Evolutionary conservation across 2,113 vertebrate genomes (phyloP), one percentile per base, ranked within the genome.

Genomic region (Corythoichthys intestinalis): DNA sequence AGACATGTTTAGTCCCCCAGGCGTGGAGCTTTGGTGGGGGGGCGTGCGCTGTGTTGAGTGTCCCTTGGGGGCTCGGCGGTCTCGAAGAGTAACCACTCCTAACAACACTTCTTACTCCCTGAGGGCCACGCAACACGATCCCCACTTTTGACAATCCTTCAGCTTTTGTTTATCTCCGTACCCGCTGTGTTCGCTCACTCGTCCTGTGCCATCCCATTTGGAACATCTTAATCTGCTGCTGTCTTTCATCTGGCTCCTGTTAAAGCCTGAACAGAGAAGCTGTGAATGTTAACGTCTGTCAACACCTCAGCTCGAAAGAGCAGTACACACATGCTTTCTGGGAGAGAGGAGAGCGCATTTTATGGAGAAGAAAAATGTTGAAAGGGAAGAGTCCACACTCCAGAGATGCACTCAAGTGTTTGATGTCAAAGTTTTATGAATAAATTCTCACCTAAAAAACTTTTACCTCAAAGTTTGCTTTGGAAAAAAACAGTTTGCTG

Each of bases 231-330:
- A 92, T 92, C 88, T 90, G 85, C 86, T 76, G 85, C 82, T 80
- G 90, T 91, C 92, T 92, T 90, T 93, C 91, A 91, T 89, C 92
- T 91, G 84, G 81, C 84, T 88, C 85, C 87, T 86, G 91, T 92
- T 91, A 91, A 88, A 84, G 78, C 88, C 87, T 78, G 73, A 83
- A 82, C 84, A 88, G 82, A 90, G 82, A 90, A 89, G 88, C 85
- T 87, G 82, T 88, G 86, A 91, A 90, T 81, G 88, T 85, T 77
- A 83, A 86, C 85, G 86, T 90, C 91, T 91, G 88, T 92, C 91
- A 91, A 81, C 92, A 73, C 87, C 88, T 89, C 66, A 52, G 81
- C 85, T 87, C 88, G 88, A 91, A 83, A 73, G 65, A 70, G 80
- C 67, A 69, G 65, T 49, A 12, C 14, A 49, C 13, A 4, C 1